These are phyloP conservation scores for Peribatodes rhomboidaria DNA, from an alignment of 2,888 invertebrate genomes.

Conservation along the genomic window DNA sequence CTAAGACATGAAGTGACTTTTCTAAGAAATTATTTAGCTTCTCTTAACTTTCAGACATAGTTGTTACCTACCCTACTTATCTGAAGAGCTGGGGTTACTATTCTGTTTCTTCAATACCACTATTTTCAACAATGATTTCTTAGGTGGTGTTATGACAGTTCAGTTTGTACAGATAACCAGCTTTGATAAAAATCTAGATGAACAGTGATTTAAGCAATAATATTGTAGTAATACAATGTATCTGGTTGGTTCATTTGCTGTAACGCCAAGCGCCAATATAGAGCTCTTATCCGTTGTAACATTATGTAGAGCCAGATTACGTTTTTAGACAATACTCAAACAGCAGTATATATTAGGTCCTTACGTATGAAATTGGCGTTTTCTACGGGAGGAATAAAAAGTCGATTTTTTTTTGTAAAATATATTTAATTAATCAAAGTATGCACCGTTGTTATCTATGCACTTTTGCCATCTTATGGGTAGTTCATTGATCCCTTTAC, in stretches of 20 bases:
- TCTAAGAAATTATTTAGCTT: background rate
- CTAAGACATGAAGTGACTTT: background rate
- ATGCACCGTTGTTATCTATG: too few species aligned
- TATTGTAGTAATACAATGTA: constrained; percentile 29
- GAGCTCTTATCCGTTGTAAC: constrained; percentile 34
- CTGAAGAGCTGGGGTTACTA: background rate
- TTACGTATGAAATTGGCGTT: too few species aligned
- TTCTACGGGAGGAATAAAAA: too few species aligned
- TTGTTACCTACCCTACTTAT: constrained; percentile 4
- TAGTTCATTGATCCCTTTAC: too few species aligned
- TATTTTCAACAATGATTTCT: constrained; percentile 8
- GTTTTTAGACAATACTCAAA: constrained; percentile 47
- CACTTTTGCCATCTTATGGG: too few species aligned
- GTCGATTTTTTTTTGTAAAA: too few species aligned
- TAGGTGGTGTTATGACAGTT: constrained; percentile 28
- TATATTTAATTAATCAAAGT: too few species aligned
- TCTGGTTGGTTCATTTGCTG: constrained; percentile 37
- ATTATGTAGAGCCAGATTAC: constrained; percentile 41
- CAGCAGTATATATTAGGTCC: too few species aligned
- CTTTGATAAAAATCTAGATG: constrained; percentile 45
- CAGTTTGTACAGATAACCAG: constrained; percentile 42
- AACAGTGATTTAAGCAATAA: constrained; percentile 34
- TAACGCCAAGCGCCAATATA: constrained; percentile 29
- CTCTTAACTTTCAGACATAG: constrained; percentile 1
- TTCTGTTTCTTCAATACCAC: background rate